Base-by-base conservation (phyloP, 1,140 invertebrate species). In the Halesus radiatus region DNA sequence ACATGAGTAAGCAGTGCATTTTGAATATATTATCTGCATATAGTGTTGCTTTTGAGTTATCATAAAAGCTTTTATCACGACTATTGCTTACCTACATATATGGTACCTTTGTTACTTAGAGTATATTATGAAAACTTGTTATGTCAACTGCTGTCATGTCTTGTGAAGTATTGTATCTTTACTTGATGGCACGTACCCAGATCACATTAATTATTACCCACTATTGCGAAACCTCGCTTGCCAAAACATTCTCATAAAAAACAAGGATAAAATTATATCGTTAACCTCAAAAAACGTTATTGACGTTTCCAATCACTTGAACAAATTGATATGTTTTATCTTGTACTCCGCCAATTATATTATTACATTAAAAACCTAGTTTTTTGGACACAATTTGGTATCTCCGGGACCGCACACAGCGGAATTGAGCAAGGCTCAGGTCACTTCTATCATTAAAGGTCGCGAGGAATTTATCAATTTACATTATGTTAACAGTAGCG, bases 301-400 rank as follows among this genome's bases (percentile, higher is more conserved):
- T 7, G n/a, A 68, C 29, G 13, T 45, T 16, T 70, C 13, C n/a
- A 70, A 52, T 68, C 29, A 68, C n/a, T 20, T 18, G 37, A 6
- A 70, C 66, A 50, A 70, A 70, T 70, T 70, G 66, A 70, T 20
- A 70, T 50, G 22, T 20, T 15, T 70, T 70, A 70, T 70, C 66
- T 66, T 66, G 62, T 66, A 26, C 22, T 13, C 8, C 37, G 26
- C 16, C 6, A 13, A 29, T 26, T 26, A 60, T 18, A 26, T 26
- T 62, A 26, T 26, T 6, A 20, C n/a, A 58, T 18, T 60, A 22
- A 60, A 60, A 22, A 56, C 10, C 20, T 0, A 56, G 5, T 3
- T 37, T 26, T 66, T 10, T 45, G 32, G 16, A 29, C n/a, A 15
- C 3, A 16, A 66, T 32, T 66, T 70, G 10, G 26, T 70, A 13